Evolutionary conservation across 1,140 invertebrate species (phyloP).

Genomic region (Drosophila pseudoananassae): DNA sequence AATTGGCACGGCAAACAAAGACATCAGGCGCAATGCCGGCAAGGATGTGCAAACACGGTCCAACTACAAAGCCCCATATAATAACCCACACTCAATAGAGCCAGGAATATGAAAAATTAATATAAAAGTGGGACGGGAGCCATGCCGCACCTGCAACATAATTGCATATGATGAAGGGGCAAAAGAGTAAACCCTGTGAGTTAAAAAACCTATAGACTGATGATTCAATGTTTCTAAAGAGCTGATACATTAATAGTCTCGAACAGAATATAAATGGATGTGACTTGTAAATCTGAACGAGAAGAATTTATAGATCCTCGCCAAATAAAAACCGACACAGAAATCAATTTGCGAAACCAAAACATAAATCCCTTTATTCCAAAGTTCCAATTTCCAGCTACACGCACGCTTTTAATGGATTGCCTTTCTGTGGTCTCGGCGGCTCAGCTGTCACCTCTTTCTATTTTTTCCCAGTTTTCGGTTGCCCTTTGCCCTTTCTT

Average conservation of each 20-base stretch:
- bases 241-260: no score
- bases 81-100: slow-evolving; percentile 12
- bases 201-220: no score
- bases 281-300: slow-evolving; percentile 8
- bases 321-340: slow-evolving; percentile 20
- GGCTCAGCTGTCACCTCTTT: slow-evolving; percentile 51
- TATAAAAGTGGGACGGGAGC: slow-evolving; percentile 26
- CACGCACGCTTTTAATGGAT: slow-evolving; percentile 52
- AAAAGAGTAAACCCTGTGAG: neutral
- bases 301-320: neutral
- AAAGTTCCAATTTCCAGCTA: slow-evolving; percentile 44
- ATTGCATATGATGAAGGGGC: neutral
- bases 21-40: slow-evolving; percentile 67
- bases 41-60: slow-evolving; percentile 69
- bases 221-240: no score
- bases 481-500: slow-evolving; percentile 16
- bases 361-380: slow-evolving; percentile 45
- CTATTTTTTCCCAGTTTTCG: neutral
- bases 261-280: neutral
- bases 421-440: slow-evolving; percentile 54
- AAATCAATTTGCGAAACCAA: slow-evolving; percentile 43
- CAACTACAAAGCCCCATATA: slow-evolving; percentile 46
- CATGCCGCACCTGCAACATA: slow-evolving; percentile 2
- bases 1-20: slow-evolving; percentile 76
- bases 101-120: slow-evolving; percentile 56